Base-by-base conservation (phyloP, 2,797 vertebrate species). In the Austrolebias charrua region DNA sequence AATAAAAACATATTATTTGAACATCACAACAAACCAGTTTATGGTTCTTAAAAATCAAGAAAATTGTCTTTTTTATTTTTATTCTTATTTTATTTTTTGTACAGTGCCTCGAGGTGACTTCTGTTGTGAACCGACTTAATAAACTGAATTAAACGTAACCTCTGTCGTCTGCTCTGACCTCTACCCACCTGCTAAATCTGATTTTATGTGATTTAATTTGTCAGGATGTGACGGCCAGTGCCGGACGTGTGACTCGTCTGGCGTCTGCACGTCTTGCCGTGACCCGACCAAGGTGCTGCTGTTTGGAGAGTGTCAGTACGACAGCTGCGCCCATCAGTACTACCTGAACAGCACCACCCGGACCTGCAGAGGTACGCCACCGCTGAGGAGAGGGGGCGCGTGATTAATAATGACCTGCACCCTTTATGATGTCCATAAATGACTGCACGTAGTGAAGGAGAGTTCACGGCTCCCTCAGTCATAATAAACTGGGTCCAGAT, bases 281-380 rank as follows among this genome's bases (percentile, higher is more conserved):
- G 95, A 98, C 61, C 93, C 93, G 0, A 70, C 82, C 46, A 95
- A 94, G 77, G 96, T 98, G 43, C 92, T 99, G 75, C 89, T 96
- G 63, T 97, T 96, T 1, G 96, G 95, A 12, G 95, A 98, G 16
- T 99, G 97, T 77, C 96, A 91, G 64, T 91, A 95, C 0, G 93
- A 97, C 82, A 94, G 73, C 89, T 99, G 97, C 11, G 91, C 96
- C 50, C 95, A 94, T 12, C 97, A 96, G 84, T 95, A 98, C 66
- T 98, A 96, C 76, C 93, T 98, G n/a, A 95, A 98, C 73, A 72
- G 93, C 53, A 88, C 89, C 24, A 95, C 84, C 45, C 92, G 78
- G 18, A 88, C 80, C 4, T 99, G 97, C 91, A 94, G 81, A 95
- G 97, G 97, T 99, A 81, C 6, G 1, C 19, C 0, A 0, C 47